Base-by-base conservation (phyloP, 2,113 vertebrate genomes). In the Larimichthys crocea region DNA sequence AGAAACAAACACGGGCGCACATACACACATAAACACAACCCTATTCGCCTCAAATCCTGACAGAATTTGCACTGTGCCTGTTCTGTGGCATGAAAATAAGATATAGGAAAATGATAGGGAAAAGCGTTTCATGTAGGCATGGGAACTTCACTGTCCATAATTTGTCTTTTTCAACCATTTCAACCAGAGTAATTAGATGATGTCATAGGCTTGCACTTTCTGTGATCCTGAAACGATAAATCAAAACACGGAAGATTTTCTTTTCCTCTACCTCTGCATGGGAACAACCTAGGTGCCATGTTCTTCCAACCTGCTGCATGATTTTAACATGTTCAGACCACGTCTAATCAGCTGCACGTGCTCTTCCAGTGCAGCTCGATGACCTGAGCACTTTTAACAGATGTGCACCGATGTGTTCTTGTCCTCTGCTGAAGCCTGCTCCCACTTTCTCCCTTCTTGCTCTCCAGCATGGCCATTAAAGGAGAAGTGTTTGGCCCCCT, bases 121-220 rank as follows among this genome's bases (percentile, higher is more conserved):
- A 20, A 82, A 74, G 26, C 1, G 6, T 74, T 77, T 84, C n/a
- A 82, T 80, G 79, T 66, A 84, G 86, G 84, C 88, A 89, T 90
- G 89, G 80, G 86, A 92, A 91, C 90, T 71, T 56, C 46, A 61
- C 63, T 60, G 71, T 78, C 90, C 91, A 89, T 89, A 90, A 88
- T 88, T 86, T 62, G 49, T 52, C 77, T 75, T 73, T 73, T 48
- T 50, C 26, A 17, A 67, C 64, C 70, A 26, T 79, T 83, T 77
- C 57, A 76, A 83, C 86, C 86, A 84, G 73, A 87, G 87, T 81
- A 87, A 90, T 88, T 89, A 90, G 86, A 90, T 93, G 92, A 93
- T 79, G 86, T 91, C 87, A 91, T 73, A 3, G 29, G 61, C 42
- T 61, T 88, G 83, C 80, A 82, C 82, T 88, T 87, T 91, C 82